Percentiles rank a stretch among this genome's conserved stretches.
These are phyloP conservation scores for Pangasianodon hypophthalmus DNA, from an alignment of 2,113 vertebrate species.

Conservation along the genomic window DNA sequence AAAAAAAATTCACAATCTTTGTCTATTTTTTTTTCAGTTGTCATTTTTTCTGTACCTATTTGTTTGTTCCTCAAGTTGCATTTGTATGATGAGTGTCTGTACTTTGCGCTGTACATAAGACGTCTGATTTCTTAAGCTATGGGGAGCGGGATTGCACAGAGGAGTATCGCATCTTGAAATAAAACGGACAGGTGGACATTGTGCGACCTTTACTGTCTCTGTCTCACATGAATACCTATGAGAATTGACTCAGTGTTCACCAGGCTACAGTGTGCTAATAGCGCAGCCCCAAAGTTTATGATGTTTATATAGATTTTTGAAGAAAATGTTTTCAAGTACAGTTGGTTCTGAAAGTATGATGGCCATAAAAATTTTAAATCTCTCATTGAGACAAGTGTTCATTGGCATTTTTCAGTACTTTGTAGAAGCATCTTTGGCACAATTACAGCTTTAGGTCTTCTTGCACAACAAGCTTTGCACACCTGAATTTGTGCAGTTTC, in stretches of 20 bases:
- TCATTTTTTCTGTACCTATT: constrained; percentile 15
- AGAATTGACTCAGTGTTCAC: neutral
- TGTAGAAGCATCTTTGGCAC: neutral
- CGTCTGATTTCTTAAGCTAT: constrained; percentile 60
- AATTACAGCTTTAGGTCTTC: neutral
- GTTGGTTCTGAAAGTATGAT: neutral
- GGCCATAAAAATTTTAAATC: neutral
- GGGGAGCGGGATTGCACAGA: constrained; percentile 55
- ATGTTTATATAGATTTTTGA: neutral
- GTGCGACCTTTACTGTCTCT: neutral
- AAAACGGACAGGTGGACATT: constrained; percentile 67
- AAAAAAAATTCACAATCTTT: constrained; percentile 3
- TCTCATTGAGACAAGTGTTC: neutral
- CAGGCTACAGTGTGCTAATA: too few relatives aligned
- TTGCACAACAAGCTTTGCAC: neutral
- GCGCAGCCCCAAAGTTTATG: neutral
- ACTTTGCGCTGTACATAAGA: constrained; percentile 60
- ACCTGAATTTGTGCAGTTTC: neutral
- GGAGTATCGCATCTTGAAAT: constrained; percentile 70
- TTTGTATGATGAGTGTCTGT: constrained; percentile 54
- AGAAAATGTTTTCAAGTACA: neutral
- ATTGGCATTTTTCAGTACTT: neutral
- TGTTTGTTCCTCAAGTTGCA: constrained; percentile 37
- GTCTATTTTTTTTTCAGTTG: neutral
- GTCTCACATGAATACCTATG: neutral